Conservation (phyloP, 2,888 invertebrate species). For the Pyrochroa serraticornis region DNA sequence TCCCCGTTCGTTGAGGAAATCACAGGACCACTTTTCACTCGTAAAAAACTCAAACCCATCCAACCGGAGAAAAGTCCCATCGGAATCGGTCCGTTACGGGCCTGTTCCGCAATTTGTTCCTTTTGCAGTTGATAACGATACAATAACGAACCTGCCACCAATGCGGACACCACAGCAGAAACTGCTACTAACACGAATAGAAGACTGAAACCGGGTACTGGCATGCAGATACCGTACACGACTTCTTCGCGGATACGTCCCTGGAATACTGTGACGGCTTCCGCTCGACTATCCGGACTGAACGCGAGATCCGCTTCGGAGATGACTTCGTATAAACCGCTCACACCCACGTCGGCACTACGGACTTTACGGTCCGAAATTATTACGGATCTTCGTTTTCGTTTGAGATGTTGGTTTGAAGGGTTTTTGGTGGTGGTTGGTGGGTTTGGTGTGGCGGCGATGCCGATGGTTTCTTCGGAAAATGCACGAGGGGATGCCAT, state of each 20-base stretch:
- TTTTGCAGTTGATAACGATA: conserved; percentile 73
- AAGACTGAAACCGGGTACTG: conserved; percentile 86
- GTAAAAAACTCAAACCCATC: conserved; percentile 73
- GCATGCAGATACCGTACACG: conserved; percentile 90
- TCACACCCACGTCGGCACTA: conserved; percentile 88
- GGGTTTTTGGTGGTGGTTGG: neutral
- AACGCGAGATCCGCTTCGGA: conserved; percentile 91
- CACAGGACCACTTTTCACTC: conserved; percentile 47
- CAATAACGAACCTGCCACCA: conserved; percentile 72
- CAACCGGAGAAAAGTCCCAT: conserved; percentile 71
- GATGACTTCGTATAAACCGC: conserved; percentile 86
- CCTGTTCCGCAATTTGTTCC: conserved; percentile 64
- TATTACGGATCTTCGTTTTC: conserved; percentile 69
- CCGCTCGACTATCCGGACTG: conserved; percentile 79
- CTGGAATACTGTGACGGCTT: conserved; percentile 85
- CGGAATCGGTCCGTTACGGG: conserved; percentile 62
- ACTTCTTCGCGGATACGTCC: conserved; percentile 88
- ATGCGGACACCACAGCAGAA: conserved; percentile 84
- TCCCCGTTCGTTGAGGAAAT: conserved; percentile 39
- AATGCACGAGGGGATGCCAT: conserved; percentile 60
- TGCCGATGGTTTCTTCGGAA: neutral
- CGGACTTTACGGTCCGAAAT: conserved; percentile 76
- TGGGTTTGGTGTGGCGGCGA: conserved; percentile 1
- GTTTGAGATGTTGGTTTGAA: conserved; percentile 48
- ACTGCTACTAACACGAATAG: conserved; percentile 87